A percentile compares a stretch with the other conserved stretches of the same genome.
These are phyloP conservation scores for Forbesichthys papilliferus DNA, from an alignment of 2,113 vertebrate species.

Conservation along the genomic window DNA sequence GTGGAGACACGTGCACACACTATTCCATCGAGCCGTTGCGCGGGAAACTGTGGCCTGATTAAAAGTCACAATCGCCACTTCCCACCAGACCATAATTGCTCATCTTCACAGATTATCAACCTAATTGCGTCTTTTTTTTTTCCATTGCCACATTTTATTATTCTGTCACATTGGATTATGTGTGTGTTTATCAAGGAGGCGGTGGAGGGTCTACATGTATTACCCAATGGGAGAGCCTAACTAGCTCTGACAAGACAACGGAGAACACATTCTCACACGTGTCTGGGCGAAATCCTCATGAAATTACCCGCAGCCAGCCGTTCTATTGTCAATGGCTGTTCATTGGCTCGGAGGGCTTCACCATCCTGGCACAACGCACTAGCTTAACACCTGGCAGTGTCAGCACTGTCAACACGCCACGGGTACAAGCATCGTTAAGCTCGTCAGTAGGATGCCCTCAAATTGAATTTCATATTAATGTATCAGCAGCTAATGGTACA, in stretches of 20 bases:
- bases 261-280: slow-evolving; percentile 32
- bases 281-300: slow-evolving; percentile 29
- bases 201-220: slow-evolving; percentile 54
- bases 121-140: slow-evolving; percentile 61
- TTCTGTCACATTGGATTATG: slow-evolving; percentile 71
- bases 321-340: slow-evolving; percentile 34
- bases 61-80: slow-evolving; percentile 62
- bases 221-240: slow-evolving; percentile 51
- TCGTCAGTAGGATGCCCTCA: background rate
- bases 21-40: slow-evolving; percentile 49
- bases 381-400: background rate
- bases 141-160: slow-evolving; percentile 65
- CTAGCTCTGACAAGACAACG: slow-evolving; percentile 51
- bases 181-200: slow-evolving; percentile 62
- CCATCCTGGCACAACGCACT: background rate
- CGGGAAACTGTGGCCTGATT: slow-evolving; percentile 56
- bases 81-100: slow-evolving; percentile 58
- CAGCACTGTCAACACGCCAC: background rate
- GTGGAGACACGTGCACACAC: slow-evolving; percentile 37
- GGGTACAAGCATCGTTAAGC: background rate
- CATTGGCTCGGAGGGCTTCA: slow-evolving; percentile 6
- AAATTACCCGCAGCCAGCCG: slow-evolving; percentile 23
- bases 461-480: slow-evolving; percentile 4
- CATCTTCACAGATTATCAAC: slow-evolving; percentile 62
- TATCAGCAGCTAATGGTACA: background rate